A percentile compares a stretch with the other conserved stretches of the same genome.
Conservation (phyloP, 2,113 vertebrate genomes). For the Oxygymnocypris stewartii region DNA sequence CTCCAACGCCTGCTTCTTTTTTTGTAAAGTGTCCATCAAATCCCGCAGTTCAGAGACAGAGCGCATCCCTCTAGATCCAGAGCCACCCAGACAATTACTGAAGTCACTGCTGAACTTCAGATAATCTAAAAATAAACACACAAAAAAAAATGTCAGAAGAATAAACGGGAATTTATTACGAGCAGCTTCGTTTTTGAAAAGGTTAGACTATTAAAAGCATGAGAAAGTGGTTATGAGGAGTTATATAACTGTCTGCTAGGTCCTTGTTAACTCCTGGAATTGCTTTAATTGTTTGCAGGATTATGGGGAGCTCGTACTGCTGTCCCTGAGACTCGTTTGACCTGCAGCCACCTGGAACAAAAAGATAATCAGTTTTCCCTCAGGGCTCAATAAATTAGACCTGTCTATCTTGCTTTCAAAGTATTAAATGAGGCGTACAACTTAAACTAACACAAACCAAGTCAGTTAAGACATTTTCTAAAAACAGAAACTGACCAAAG, state of each 20-base stretch:
- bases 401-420: not conserved
- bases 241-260: slow-evolving; percentile 16
- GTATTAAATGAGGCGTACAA: not conserved
- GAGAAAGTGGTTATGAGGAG: slow-evolving; percentile 23
- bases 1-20: slow-evolving; percentile 88
- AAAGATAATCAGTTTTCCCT: not conserved
- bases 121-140: slow-evolving; percentile 73
- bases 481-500: slow-evolving; percentile 38
- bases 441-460: not conserved
- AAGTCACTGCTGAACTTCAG: slow-evolving; percentile 84
- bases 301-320: not conserved
- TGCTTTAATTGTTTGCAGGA: slow-evolving; percentile 24
- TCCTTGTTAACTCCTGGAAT: not conserved
- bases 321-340: slow-evolving; percentile 61
- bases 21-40: slow-evolving; percentile 88
- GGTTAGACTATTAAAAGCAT: not conserved
- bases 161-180: not conserved
- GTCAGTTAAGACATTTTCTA: slow-evolving; percentile 6
- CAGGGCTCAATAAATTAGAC: not conserved
- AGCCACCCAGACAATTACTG: slow-evolving; percentile 73
- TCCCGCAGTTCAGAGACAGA: slow-evolving; percentile 81
- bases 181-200: not conserved
- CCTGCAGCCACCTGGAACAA: slow-evolving; percentile 25
- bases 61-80: slow-evolving; percentile 71
- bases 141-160: not conserved